Percentiles rank a stretch among this genome's conserved stretches.
phyloP scores from a whole-genome alignment of 2,113 vertebrate genomes.

The Callipepla californica region DNA sequence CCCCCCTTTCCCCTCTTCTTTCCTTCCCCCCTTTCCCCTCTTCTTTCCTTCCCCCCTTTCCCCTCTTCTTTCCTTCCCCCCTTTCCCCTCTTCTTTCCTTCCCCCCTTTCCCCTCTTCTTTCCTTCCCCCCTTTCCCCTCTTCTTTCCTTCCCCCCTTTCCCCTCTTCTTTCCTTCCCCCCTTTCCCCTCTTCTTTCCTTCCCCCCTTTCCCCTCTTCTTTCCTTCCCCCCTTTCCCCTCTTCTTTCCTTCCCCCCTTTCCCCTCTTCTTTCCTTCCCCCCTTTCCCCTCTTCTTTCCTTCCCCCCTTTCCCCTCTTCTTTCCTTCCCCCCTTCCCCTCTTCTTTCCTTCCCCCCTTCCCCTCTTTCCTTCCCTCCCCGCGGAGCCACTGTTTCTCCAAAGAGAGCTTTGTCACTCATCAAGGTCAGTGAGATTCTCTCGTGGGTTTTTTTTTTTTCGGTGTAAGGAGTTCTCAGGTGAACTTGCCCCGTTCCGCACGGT shows the following conservation, averaged over 20 bases:
- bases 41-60: accelerated
- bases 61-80: too few relatives aligned
- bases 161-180: accelerated
- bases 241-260: accelerated
- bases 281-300: too few relatives aligned
- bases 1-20: too few relatives aligned
- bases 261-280: too few relatives aligned
- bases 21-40: accelerated
- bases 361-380: accelerated
- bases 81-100: too few relatives aligned
- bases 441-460: too few relatives aligned
- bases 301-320: accelerated
- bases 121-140: accelerated
- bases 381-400: background rate
- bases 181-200: too few relatives aligned
- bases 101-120: too few relatives aligned
- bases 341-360: too few relatives aligned
- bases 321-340: too few relatives aligned
- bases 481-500: background rate
- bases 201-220: accelerated
- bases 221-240: too few relatives aligned
- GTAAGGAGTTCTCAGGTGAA: background rate
- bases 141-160: accelerated
- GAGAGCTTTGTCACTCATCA: background rate
- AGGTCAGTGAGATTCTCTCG: accelerated